A percentile compares a stretch with the other conserved stretches of the same genome.
phyloP scores from a whole-genome alignment of 2,113 vertebrate species.

The Odontophorus gujanensis region DNA sequence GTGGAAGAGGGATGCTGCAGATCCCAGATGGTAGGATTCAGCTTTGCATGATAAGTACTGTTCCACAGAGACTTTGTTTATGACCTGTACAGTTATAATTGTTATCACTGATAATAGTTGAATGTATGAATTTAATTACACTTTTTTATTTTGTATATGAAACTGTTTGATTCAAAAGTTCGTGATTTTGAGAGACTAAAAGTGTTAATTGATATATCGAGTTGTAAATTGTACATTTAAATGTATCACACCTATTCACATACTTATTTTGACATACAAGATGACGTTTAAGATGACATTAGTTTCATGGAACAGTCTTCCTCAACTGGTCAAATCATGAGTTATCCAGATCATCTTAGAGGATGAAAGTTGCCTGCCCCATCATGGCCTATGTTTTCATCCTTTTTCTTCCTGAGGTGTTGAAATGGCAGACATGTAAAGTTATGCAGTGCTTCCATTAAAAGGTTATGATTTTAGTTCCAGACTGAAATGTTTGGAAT shows the following conservation, averaged over 20 bases:
- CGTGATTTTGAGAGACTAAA: background rate
- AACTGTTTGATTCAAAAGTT: background rate
- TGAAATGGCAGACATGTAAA: background rate
- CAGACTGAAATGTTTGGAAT: background rate
- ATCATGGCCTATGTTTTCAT: background rate
- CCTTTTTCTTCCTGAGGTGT: background rate
- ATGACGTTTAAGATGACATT: background rate
- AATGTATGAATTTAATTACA: background rate
- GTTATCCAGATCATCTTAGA: background rate
- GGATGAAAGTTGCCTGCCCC: background rate
- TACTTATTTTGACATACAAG: background rate
- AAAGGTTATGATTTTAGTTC: background rate
- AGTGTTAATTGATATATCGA: background rate
- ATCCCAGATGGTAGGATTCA: background rate
- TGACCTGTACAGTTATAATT: background rate
- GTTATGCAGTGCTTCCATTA: background rate
- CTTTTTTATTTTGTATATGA: background rate
- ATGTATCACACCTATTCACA: background rate
- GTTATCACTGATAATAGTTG: background rate
- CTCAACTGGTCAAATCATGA: background rate
- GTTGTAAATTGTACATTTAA: background rate
- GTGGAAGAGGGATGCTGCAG: background rate
- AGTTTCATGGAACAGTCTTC: background rate
- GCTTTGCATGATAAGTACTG: too few relatives aligned
- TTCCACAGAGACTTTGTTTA: background rate